Evolutionary conservation across 2,113 vertebrate species (phyloP), one percentile per base, ranked within the genome.

Genomic region (Parus major): DNA sequence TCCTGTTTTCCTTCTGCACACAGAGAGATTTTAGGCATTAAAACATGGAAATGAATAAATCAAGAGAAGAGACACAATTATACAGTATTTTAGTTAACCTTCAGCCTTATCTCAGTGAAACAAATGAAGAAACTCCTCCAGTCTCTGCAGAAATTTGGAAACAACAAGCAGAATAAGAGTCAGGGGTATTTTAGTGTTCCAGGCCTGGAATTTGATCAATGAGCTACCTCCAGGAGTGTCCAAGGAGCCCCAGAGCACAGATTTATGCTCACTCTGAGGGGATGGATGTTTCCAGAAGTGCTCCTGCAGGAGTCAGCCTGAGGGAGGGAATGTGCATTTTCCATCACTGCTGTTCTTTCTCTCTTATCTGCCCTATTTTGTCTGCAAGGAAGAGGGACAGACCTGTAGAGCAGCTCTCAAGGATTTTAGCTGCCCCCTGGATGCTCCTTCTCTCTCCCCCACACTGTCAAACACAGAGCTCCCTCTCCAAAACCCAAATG

Each of bases 191-290:
- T 63, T 5, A 68, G 50, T 19, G 36, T 79, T 66, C 47, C n/a
- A 75, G 44, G 53, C 14, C 69, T 60, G 70, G 35, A 77, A 33
- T 20, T 22, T 41, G n/a, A 60, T 25, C 35, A 29, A 0, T 35
- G 33, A 71, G 33, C 22, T 41, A 28, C 35, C 24, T 60, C 14
- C 5, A 75, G 56, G 23, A 36, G 36, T 1, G 9, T 18, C 28
- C 8, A 1, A 36, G 42, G 13, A 64, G 22, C 17, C n/a, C 52
- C 64, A 64, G 9, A 78, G 61, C 12, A 25, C 1, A 1, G 18
- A n/a, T 52, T 53, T 35, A 33, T 12, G 33, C 22, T 10, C 0
- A 2, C 39, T 35, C 29, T 0, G 1, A 36, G 44, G 27, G 35
- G 29, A 61, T 11, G 44, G 36, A 39, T 41, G 20, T 46, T 72